phyloP scores from a whole-genome alignment of 53 echinoderm and acorn worm species.

The Antedon mediterranea region DNA sequence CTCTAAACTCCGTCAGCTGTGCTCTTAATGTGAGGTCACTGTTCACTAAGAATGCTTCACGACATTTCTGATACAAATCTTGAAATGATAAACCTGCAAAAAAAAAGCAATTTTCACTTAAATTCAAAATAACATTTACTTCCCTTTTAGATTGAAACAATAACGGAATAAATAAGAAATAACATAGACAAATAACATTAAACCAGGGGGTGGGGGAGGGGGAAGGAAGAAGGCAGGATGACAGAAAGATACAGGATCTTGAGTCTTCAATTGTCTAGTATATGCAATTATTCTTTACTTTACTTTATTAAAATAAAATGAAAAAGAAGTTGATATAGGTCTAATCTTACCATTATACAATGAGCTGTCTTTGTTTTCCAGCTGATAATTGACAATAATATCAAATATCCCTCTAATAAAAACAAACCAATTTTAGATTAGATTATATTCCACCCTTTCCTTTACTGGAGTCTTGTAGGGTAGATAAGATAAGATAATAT shows the following conservation, averaged over 20 bases:
- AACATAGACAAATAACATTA: no score
- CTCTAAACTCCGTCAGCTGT: constrained; percentile 90
- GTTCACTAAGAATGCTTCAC: constrained; percentile 91
- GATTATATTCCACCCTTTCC: background rate
- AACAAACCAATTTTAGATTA: background rate
- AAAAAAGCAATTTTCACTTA: no score
- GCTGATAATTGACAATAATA: constrained; percentile 62
- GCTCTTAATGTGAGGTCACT: constrained; percentile 89
- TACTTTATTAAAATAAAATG: no score
- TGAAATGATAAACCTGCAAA: constrained; percentile 67
- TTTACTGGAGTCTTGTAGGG: background rate
- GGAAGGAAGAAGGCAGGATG: no score
- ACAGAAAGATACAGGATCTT: no score
- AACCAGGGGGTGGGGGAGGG: no score
- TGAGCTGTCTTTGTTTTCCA: constrained; percentile 68
- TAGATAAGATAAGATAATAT: background rate
- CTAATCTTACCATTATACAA: constrained; percentile 46
- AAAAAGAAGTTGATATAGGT: background rate
- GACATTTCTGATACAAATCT: constrained; percentile 88
- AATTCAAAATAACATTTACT: no score
- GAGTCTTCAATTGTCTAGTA: no score
- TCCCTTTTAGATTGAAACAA: no score
- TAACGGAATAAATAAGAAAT: no score
- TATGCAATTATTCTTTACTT: no score
- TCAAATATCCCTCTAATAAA: constrained; percentile 79